Conservation (phyloP, 2,888 invertebrate genomes). For the Drosophila melanocephala region DNA sequence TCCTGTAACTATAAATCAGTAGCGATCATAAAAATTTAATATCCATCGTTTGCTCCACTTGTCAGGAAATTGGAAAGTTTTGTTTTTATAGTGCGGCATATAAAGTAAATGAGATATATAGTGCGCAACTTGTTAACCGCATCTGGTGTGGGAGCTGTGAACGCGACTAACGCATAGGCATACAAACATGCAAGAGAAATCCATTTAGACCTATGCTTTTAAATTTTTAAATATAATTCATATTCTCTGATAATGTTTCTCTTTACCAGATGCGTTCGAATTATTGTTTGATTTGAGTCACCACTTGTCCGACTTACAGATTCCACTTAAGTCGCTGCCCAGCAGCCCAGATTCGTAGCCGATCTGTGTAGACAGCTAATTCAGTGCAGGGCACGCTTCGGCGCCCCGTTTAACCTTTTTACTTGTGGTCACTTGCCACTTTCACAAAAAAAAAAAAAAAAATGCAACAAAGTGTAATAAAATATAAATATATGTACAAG, state of each 20-base stretch:
- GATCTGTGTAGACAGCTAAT: constrained; percentile 11
- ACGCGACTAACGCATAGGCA: constrained; percentile 10
- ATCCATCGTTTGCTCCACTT: constrained; percentile 71
- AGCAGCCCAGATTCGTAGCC: constrained; percentile 28
- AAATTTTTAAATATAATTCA: constrained; percentile 9
- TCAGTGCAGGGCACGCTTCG: constrained; percentile 64
- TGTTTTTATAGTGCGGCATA: constrained; percentile 36
- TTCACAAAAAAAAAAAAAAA: constrained; percentile 70
- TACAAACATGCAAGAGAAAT: constrained; percentile 7
- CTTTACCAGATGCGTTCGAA: constrained; percentile 17
- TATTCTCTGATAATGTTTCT: constrained; percentile 17
- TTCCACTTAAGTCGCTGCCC: constrained; percentile 25
- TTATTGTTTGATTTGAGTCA: constrained; percentile 32
- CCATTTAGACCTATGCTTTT: neutral
- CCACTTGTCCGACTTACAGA: constrained; percentile 15
- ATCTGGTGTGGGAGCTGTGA: constrained; percentile 46
- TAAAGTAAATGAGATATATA: constrained; percentile 49
- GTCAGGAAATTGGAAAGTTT: constrained; percentile 67
- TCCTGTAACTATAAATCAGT: constrained; percentile 42
- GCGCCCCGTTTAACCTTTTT: constrained; percentile 75
- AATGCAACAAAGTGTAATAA: constrained; percentile 19
- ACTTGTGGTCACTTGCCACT: constrained; percentile 72
- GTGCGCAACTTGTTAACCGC: constrained; percentile 14
- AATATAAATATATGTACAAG: constrained; percentile 30
- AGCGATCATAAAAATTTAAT: constrained; percentile 54